Conservation (phyloP, 2,888 invertebrate genomes). For the Flexamia atlantica region DNA sequence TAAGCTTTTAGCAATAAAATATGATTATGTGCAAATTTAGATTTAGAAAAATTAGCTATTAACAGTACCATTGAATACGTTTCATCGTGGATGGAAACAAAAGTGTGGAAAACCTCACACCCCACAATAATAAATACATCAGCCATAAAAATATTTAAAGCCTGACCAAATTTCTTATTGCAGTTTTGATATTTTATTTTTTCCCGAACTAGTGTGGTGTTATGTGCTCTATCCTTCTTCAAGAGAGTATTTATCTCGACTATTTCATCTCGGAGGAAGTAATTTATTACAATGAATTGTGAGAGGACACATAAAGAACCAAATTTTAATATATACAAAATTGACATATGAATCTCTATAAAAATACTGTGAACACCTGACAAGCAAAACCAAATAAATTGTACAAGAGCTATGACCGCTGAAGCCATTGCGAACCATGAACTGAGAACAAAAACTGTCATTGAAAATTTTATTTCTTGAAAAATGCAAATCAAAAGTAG, state of each 20-base stretch:
- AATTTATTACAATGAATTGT: slow-evolving; percentile 18
- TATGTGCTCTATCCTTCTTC: neutral
- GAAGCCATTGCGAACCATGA: neutral
- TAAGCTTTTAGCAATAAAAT: neutral
- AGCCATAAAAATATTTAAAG: neutral
- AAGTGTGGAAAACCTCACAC: neutral
- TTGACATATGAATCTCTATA: neutral
- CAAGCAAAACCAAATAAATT: neutral
- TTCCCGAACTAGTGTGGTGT: neutral
- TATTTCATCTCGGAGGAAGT: neutral
- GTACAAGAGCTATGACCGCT: neutral
- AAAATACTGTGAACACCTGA: neutral
- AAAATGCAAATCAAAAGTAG: neutral
- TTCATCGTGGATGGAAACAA: neutral
- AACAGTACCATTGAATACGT: neutral
- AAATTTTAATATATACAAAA: neutral
- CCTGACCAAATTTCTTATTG: neutral
- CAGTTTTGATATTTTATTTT: neutral
- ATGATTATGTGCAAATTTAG: neutral
- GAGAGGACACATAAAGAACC: neutral
- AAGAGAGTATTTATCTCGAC: neutral
- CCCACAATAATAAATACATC: neutral
- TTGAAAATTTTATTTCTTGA: neutral
- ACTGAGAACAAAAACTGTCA: neutral
- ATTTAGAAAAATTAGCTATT: neutral